These are phyloP conservation scores for Drosophila parthenogenetica DNA, from an alignment of 2,888 invertebrate genomes.

Conservation along the genomic window DNA sequence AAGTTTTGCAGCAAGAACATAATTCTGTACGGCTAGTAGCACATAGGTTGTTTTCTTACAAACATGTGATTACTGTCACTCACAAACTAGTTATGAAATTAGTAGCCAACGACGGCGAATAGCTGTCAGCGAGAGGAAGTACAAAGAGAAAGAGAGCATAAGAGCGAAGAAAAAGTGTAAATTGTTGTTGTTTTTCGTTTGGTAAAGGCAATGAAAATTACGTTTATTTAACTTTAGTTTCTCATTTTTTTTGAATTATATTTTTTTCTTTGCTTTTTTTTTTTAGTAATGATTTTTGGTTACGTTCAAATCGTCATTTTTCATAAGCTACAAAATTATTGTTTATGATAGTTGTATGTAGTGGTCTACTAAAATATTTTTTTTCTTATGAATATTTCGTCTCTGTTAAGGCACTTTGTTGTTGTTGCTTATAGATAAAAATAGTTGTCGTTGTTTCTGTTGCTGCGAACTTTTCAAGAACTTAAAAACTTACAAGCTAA, in stretches of 20 bases:
- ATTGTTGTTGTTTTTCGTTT: conserved; percentile 36
- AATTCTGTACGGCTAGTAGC: neutral
- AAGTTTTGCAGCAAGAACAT: conserved; percentile 16
- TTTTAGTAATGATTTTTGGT: conserved; percentile 18
- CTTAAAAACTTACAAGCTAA: conserved; percentile 52
- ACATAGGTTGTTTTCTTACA: conserved; percentile 2
- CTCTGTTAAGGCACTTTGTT: conserved; percentile 29
- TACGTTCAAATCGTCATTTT: conserved; percentile 20
- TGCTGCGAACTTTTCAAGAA: conserved; percentile 22
- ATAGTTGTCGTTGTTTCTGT: conserved; percentile 14
- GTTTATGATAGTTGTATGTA: conserved; percentile 25
- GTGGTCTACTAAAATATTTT: conserved; percentile 24
- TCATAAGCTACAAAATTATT: conserved; percentile 42
- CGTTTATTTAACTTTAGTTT: conserved; percentile 57
- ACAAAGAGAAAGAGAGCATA: conserved; percentile 15
- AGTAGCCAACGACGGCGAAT: conserved; percentile 26
- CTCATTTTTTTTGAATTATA: conserved; percentile 20
- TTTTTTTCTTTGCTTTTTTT: conserved; percentile 13
- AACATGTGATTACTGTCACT: conserved; percentile 38
- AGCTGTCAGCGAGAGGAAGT: conserved; percentile 30
- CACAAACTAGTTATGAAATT: conserved; percentile 56
- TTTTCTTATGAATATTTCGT: conserved; percentile 25
- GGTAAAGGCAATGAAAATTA: conserved; percentile 59
- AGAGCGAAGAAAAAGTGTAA: conserved; percentile 53
- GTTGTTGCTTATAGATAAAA: conserved; percentile 19